A percentile compares a stretch with the other conserved stretches of the same genome.
phyloP scores from a whole-genome alignment of 2,797 vertebrate genomes.

The Acanthiza pusilla region DNA sequence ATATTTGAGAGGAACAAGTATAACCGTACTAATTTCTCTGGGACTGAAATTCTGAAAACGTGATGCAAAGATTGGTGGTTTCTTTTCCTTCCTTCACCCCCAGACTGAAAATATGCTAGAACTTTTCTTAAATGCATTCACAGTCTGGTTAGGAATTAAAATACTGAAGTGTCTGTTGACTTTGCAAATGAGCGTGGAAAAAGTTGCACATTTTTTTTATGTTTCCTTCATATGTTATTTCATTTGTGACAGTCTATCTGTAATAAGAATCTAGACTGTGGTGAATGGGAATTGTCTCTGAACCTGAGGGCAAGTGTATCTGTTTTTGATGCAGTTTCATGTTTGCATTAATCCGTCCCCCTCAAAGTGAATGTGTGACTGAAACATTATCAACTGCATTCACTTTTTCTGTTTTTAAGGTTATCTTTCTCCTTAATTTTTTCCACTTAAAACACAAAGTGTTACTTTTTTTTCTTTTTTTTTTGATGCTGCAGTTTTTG shows the following conservation, averaged over 20 bases:
- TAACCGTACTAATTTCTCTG: neutral
- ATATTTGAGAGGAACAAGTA: neutral
- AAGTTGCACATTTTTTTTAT: neutral
- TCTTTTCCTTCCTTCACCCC: accelerated
- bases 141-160: neutral
- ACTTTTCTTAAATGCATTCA: neutral
- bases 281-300: neutral
- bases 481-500: neutral
- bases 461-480: neutral
- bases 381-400: neutral
- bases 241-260: neutral
- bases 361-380: neutral
- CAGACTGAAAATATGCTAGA: neutral
- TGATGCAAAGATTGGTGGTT: neutral
- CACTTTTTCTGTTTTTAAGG: neutral
- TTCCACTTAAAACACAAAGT: neutral
- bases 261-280: neutral
- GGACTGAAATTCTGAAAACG: neutral
- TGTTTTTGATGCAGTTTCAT: neutral
- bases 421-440: neutral
- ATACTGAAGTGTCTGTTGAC: neutral
- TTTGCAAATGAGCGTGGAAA: neutral
- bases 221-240: neutral
- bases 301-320: neutral
- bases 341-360: neutral